A percentile compares a stretch with the other conserved stretches of the same genome.
phyloP scores from a whole-genome alignment of 2,113 vertebrate genomes.

The Anolis carolinensis region DNA sequence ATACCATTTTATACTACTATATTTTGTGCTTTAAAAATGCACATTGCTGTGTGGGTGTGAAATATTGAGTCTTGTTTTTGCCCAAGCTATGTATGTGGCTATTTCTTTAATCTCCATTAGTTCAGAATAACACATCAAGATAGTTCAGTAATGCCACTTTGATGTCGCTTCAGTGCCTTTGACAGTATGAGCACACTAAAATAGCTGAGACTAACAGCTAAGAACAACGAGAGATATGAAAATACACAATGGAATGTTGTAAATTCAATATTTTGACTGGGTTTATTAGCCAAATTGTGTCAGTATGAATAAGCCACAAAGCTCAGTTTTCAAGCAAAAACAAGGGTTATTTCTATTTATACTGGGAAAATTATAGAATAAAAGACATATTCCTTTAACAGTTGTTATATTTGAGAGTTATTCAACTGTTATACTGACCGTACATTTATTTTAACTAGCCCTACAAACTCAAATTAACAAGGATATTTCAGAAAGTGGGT shows the following conservation, averaged over 20 bases:
- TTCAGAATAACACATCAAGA: constrained; percentile 13
- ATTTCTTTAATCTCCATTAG: not conserved
- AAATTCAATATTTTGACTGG: not conserved
- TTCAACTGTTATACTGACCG: not conserved
- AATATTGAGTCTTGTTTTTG: constrained; percentile 38
- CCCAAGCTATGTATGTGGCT: not conserved
- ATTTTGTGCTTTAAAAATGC: not conserved
- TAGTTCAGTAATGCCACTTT: constrained; percentile 24
- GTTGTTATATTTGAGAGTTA: not conserved
- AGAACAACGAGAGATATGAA: not conserved
- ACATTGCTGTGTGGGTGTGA: not conserved
- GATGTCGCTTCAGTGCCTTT: not conserved
- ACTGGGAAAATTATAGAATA: not conserved
- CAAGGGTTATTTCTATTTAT: not conserved
- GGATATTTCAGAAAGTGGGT: no score
- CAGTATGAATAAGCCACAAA: not conserved
- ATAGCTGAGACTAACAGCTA: not conserved
- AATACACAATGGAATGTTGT: not conserved
- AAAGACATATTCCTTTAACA: not conserved
- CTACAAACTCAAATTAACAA: no score
- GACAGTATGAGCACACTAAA: not conserved
- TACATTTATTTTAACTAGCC: not conserved
- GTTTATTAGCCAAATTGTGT: not conserved
- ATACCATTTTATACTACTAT: not conserved
- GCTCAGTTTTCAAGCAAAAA: no score